phyloP scores from a whole-genome alignment of 2,113 vertebrate species.

The Cyprinodon tularosa region DNA sequence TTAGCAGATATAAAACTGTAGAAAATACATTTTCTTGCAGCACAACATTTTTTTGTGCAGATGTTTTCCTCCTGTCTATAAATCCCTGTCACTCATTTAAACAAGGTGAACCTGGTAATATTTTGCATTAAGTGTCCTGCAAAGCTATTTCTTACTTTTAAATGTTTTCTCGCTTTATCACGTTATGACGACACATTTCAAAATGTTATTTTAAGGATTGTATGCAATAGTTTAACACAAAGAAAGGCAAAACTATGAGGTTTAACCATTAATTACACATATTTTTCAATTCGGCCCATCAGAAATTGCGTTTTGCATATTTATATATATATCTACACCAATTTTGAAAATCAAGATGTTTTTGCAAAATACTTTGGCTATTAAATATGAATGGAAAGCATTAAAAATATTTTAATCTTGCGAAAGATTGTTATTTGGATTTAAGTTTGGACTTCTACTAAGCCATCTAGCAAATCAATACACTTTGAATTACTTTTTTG shows the following conservation, averaged over 20 bases:
- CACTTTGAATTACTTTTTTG: neutral
- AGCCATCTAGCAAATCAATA: neutral
- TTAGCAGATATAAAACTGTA: slow-evolving; percentile 10
- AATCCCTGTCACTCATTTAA: slow-evolving; percentile 4
- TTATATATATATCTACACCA: too few species aligned
- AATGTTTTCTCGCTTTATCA: neutral
- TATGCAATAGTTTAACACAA: too few species aligned
- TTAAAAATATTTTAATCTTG: neutral
- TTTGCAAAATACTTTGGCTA: neutral
- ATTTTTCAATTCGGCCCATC: too few species aligned
- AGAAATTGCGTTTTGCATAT: too few species aligned
- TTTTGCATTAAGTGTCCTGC: slow-evolving; percentile 34
- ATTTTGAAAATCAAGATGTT: too few species aligned
- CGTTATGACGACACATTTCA: neutral
- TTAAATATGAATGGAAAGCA: neutral
- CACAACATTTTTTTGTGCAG: neutral
- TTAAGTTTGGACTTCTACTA: too few species aligned
- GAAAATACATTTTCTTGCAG: neutral
- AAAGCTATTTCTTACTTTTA: neutral
- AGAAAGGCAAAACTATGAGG: too few species aligned
- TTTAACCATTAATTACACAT: too few species aligned
- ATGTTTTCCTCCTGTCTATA: slow-evolving; percentile 3
- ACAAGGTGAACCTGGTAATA: slow-evolving; percentile 9
- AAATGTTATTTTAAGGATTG: neutral
- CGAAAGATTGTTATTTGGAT: neutral